phyloP scores from a whole-genome alignment of 2,113 vertebrate genomes.

The Microcebus lehilahytsara region DNA sequence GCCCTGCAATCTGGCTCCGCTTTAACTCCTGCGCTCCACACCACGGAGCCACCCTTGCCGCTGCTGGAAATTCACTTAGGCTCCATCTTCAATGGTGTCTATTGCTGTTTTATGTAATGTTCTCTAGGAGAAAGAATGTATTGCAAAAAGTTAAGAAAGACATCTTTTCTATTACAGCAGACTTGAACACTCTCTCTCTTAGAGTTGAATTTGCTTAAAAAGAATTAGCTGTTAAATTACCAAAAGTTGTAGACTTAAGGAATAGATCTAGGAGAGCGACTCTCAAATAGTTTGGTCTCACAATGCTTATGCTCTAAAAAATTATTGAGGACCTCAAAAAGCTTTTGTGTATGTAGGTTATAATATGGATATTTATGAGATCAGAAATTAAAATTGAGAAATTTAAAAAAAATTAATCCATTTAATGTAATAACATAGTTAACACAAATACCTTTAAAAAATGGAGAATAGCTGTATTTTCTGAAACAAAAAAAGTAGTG shows the following conservation, averaged over 20 bases:
- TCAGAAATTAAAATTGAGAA: conserved; percentile 27
- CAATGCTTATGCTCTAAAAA: background rate
- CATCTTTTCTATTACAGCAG: background rate
- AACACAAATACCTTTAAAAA: background rate
- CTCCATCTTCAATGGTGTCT: background rate
- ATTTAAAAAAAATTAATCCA: background rate
- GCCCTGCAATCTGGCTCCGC: fast-evolving
- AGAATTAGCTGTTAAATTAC: background rate
- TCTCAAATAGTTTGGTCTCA: background rate
- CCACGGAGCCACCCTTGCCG: background rate
- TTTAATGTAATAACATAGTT: background rate
- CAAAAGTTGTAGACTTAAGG: background rate
- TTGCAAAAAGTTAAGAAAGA: background rate
- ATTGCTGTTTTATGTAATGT: background rate
- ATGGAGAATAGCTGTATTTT: background rate
- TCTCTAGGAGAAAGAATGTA: background rate
- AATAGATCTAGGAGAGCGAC: background rate
- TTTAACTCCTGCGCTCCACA: too few species aligned
- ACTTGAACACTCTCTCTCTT: background rate
- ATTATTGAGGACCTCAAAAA: background rate
- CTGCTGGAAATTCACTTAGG: background rate
- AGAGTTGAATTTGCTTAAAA: background rate
- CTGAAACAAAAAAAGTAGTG: background rate
- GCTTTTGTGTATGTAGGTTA: background rate
- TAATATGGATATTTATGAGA: background rate